These are phyloP conservation scores for Nysson spinosus DNA, from an alignment of 2,888 invertebrate genomes.

Conservation along the genomic window DNA sequence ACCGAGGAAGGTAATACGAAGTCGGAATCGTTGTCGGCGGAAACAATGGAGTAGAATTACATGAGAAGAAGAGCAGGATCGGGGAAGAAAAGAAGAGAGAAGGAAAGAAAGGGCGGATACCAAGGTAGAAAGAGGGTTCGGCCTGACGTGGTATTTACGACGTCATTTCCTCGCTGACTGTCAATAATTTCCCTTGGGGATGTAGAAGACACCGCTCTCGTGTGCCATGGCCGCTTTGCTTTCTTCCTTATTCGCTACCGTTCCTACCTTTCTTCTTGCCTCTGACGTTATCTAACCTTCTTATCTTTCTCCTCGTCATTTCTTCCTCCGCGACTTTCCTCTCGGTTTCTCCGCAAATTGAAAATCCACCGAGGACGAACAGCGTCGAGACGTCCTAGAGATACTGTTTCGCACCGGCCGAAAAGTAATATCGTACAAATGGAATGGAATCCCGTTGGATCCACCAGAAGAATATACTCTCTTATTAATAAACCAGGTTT, in stretches of 20 bases:
- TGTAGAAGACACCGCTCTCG: slow-evolving; percentile 68
- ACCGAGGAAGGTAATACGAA: not conserved
- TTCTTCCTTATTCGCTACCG: slow-evolving; percentile 44
- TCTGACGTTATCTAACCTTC: slow-evolving; percentile 21
- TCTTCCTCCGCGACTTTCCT: slow-evolving; percentile 42
- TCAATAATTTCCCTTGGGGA: slow-evolving; percentile 77
- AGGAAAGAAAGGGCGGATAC: slow-evolving; percentile 28
- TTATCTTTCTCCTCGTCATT: slow-evolving; percentile 31
- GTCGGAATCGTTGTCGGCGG: slow-evolving; percentile 16
- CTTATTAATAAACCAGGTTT: slow-evolving; percentile 44
- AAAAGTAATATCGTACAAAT: slow-evolving; percentile 54
- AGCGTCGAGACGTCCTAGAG: slow-evolving; percentile 40
- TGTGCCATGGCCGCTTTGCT: slow-evolving; percentile 45
- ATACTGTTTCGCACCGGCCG: slow-evolving; percentile 42
- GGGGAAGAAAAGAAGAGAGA: slow-evolving; percentile 15
- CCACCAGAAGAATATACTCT: slow-evolving; percentile 19
- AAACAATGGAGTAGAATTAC: slow-evolving; percentile 62
- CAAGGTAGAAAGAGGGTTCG: slow-evolving; percentile 63
- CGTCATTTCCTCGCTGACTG: slow-evolving; percentile 77
- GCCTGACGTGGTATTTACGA: slow-evolving; percentile 74
- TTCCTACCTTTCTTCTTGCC: slow-evolving; percentile 31
- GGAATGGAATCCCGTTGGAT: slow-evolving; percentile 39
- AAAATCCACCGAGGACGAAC: slow-evolving; percentile 55
- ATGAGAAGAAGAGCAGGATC: slow-evolving; percentile 34
- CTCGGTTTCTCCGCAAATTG: slow-evolving; percentile 56